Conservation (phyloP, 2,797 vertebrate genomes). For the Margarornis squamiger region DNA sequence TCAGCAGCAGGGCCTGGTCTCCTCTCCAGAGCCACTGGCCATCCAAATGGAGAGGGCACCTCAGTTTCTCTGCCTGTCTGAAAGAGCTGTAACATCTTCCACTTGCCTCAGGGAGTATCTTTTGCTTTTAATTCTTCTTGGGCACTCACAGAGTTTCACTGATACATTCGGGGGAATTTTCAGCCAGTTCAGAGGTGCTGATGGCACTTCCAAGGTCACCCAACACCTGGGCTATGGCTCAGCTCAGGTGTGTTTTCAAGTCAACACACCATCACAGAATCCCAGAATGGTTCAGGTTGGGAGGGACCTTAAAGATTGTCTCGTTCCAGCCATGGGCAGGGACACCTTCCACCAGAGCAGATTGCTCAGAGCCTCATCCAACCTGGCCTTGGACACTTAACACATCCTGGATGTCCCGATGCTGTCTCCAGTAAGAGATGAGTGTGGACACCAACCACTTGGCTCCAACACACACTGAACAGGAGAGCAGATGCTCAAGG, state of each 20-base stretch:
- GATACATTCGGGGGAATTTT: fast-evolving
- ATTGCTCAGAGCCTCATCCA: background rate
- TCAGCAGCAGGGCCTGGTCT: background rate
- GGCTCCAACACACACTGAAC: background rate
- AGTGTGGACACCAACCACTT: fast-evolving
- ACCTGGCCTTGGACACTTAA: fast-evolving
- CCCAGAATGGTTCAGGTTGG: background rate
- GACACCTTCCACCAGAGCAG: background rate
- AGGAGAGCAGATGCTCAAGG: background rate
- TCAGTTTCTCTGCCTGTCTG: background rate
- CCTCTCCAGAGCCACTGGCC: background rate
- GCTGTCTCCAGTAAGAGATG: background rate
- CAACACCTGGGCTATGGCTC: background rate
- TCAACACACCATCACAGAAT: background rate
- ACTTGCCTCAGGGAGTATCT: fast-evolving
- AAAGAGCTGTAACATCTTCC: background rate
- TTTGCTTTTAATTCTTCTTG: background rate
- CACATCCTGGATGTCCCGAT: fast-evolving
- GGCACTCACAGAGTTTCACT: background rate
- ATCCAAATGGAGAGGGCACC: background rate
- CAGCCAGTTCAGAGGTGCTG: background rate
- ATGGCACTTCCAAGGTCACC: background rate
- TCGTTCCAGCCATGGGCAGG: background rate
- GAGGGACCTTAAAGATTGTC: background rate
- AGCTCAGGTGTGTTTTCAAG: background rate